These are phyloP conservation scores for Sarcophaga variegata DNA, from an alignment of 2,888 invertebrate genomes.

Conservation along the genomic window DNA sequence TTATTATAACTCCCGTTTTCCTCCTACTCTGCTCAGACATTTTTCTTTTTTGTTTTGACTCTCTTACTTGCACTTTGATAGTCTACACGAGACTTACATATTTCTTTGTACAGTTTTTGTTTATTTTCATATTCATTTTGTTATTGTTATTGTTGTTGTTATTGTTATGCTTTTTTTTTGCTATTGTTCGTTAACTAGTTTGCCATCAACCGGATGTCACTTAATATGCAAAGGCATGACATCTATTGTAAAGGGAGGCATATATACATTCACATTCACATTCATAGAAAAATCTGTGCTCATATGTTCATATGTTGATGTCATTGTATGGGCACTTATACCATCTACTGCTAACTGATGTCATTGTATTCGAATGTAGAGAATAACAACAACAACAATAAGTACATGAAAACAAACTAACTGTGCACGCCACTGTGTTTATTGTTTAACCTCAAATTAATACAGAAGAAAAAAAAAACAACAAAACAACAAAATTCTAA, in stretches of 20 bases:
- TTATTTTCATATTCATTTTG: background rate
- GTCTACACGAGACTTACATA: background rate
- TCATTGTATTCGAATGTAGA: background rate
- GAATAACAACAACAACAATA: no score
- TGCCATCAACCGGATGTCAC: conserved; percentile 33
- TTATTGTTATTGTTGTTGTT: background rate
- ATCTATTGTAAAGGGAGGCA: conserved; percentile 10
- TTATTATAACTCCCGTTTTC: conserved; percentile 17
- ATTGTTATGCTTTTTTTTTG: conserved; percentile 22
- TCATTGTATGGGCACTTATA: background rate
- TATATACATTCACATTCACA: no score
- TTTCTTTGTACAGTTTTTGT: no score
- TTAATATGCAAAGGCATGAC: conserved; percentile 50
- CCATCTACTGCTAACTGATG: background rate
- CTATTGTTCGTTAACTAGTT: conserved; percentile 11
- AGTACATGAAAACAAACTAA: background rate
- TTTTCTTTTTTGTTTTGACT: background rate
- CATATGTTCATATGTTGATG: no score
- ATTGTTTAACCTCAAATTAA: conserved; percentile 37
- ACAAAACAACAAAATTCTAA: background rate
- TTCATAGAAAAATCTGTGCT: no score
- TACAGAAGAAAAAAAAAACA: background rate
- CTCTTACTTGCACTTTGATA: background rate
- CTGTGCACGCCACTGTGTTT: conserved; percentile 2
- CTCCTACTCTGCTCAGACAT: background rate